These are phyloP conservation scores for Nasonia longicornis DNA, from an alignment of 1,140 invertebrate species.

Conservation along the genomic window DNA sequence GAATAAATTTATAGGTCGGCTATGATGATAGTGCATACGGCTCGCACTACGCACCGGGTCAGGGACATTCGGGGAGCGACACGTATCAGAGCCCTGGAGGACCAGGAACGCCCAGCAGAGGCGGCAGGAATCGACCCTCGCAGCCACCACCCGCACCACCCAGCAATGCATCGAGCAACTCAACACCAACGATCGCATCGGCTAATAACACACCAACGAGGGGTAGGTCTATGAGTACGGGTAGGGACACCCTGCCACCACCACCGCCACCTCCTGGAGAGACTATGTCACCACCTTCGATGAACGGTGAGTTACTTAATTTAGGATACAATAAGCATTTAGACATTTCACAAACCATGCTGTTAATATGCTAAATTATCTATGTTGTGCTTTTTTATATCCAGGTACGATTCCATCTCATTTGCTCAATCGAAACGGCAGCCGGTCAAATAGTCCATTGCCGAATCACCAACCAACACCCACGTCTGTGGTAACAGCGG, in stretches of 20 bases:
- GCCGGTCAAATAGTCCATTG: slow-evolving; percentile 66
- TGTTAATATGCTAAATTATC: not conserved
- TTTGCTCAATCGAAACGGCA: slow-evolving; percentile 64
- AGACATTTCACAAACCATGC: not conserved
- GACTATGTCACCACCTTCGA: slow-evolving; percentile 70
- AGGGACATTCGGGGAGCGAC: slow-evolving; percentile 64
- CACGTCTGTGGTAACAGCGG: not conserved
- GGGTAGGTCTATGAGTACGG: slow-evolving; percentile 75
- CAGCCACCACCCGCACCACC: slow-evolving; percentile 90
- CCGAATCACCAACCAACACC: slow-evolving; percentile 69
- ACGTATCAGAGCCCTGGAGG: slow-evolving; percentile 68
- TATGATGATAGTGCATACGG: slow-evolving; percentile 68
- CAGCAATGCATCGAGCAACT: slow-evolving; percentile 75
- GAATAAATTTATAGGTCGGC: slow-evolving; percentile 47
- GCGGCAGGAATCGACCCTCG: slow-evolving; percentile 78
- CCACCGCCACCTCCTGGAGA: slow-evolving; percentile 85
- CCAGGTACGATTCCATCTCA: slow-evolving; percentile 69
- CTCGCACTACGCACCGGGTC: slow-evolving; percentile 65
- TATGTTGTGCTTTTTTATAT: slow-evolving; percentile 41
- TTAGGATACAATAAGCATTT: not conserved
- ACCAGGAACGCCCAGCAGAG: slow-evolving; percentile 72
- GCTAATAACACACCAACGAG: slow-evolving; percentile 77
- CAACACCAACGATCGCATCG: slow-evolving; percentile 77
- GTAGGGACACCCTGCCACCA: slow-evolving; percentile 84
- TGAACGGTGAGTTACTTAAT: slow-evolving; percentile 57